These are phyloP conservation scores for Coboldia fuscipes DNA, from an alignment of 1,140 invertebrate species.

Conservation along the genomic window DNA sequence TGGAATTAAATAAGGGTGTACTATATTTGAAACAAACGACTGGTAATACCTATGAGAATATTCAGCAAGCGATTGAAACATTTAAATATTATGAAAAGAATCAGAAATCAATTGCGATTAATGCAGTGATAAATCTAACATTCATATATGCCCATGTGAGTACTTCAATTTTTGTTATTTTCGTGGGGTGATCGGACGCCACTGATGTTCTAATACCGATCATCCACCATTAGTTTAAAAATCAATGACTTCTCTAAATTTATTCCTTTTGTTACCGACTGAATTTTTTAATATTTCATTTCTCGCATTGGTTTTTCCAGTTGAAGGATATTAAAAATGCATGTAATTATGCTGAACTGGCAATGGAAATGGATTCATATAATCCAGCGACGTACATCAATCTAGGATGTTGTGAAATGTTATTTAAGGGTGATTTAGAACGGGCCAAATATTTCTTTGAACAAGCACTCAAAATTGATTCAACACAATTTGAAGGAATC, in stretches of 20 bases:
- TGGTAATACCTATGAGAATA: no score
- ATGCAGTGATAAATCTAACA: conserved; percentile 75
- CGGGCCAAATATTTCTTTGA: conserved; percentile 55
- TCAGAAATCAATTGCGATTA: conserved; percentile 60
- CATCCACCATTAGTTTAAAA: not conserved
- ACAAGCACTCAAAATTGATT: conserved; percentile 60
- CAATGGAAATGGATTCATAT: conserved; percentile 53
- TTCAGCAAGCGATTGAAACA: conserved; percentile 63
- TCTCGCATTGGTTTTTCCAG: conserved; percentile 24
- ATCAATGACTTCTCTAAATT: no score
- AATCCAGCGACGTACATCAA: conserved; percentile 75
- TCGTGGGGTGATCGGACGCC: no score
- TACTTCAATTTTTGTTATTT: no score
- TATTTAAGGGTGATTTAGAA: conserved; percentile 46
- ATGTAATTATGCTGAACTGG: conserved; percentile 54
- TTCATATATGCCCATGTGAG: conserved; percentile 72
- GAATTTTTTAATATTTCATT: conserved; percentile 2
- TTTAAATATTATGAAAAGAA: conserved; percentile 78
- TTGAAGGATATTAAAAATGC: conserved; percentile 70
- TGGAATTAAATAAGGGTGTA: conserved; percentile 87
- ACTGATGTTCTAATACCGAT: no score
- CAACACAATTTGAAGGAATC: conserved; percentile 72
- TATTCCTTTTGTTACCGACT: conserved; percentile 1
- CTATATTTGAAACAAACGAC: conserved; percentile 74
- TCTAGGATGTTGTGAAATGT: conserved; percentile 63